phyloP scores from a whole-genome alignment of 2,888 invertebrate genomes.

The Julus scanicus region DNA sequence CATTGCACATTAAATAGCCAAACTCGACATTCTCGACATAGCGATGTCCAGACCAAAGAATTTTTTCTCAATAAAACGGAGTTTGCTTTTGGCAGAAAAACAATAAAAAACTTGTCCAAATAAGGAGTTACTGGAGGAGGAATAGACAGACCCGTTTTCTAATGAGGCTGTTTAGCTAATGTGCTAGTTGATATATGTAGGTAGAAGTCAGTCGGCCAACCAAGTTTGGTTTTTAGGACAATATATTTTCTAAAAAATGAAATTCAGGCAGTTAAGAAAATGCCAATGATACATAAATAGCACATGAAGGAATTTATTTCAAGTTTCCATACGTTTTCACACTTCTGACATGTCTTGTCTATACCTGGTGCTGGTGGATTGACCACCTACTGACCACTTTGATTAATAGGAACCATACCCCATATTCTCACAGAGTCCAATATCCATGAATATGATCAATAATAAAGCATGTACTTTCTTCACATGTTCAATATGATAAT shows the following conservation, averaged over 20 bases:
- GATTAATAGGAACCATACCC: background rate
- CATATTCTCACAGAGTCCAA: background rate
- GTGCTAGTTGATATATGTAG: background rate
- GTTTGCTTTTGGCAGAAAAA: background rate
- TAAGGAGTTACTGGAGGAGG: background rate
- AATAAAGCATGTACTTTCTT: too few species aligned
- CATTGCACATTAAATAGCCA: background rate
- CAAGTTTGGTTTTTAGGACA: too few species aligned
- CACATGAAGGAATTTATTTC: too few species aligned
- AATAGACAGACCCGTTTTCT: background rate
- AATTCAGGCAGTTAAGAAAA: too few species aligned
- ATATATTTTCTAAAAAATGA: too few species aligned
- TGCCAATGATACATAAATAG: too few species aligned
- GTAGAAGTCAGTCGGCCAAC: background rate
- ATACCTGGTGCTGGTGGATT: background rate
- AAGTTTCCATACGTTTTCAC: background rate
- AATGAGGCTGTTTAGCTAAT: background rate
- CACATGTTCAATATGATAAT: too few species aligned
- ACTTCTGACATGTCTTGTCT: background rate
- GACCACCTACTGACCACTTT: background rate
- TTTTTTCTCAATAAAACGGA: background rate
- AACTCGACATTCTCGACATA: background rate
- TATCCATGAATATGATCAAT: background rate
- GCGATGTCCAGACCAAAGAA: slow-evolving; percentile 22
- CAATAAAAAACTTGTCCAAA: background rate